Conservation (phyloP, 1,140 invertebrate genomes). For the Nasonia giraulti region DNA sequence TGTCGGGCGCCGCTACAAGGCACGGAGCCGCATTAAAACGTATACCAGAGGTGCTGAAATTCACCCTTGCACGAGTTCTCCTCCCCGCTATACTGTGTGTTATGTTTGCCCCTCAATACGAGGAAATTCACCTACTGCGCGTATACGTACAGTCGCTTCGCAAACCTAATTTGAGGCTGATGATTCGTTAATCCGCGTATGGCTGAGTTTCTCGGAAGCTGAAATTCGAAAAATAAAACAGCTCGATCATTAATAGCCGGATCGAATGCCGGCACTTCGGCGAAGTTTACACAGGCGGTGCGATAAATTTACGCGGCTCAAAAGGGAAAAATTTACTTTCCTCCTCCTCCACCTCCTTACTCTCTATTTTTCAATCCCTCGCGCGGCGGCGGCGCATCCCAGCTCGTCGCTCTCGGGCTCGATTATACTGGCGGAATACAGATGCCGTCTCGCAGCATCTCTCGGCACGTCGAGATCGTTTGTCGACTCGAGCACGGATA, state of each 20-base stretch:
- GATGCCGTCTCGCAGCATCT: conserved; percentile 27
- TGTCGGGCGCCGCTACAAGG: neutral
- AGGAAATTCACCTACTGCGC: neutral
- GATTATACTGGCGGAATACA: conserved; percentile 40
- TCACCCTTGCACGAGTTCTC: neutral
- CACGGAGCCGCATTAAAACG: neutral
- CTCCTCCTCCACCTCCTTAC: neutral
- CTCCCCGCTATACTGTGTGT: neutral
- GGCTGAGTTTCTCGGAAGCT: too few species aligned
- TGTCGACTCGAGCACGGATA: conserved; percentile 43
- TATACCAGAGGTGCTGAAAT: neutral
- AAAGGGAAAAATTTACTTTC: conserved; percentile 5
- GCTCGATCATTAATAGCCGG: neutral
- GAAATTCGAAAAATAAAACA: neutral
- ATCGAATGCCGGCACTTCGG: neutral
- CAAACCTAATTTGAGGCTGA: too few species aligned
- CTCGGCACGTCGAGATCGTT: conserved; percentile 39
- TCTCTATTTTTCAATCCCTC: conserved; percentile 22
- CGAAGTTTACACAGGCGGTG: neutral
- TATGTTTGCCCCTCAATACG: neutral
- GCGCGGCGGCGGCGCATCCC: neutral
- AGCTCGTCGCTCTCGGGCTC: neutral
- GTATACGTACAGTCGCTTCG: neutral
- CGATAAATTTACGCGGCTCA: neutral
- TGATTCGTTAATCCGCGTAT: too few species aligned